Evolutionary conservation across 2,113 vertebrate genomes (phyloP).

Genomic region (Toxotes chatareus): DNA sequence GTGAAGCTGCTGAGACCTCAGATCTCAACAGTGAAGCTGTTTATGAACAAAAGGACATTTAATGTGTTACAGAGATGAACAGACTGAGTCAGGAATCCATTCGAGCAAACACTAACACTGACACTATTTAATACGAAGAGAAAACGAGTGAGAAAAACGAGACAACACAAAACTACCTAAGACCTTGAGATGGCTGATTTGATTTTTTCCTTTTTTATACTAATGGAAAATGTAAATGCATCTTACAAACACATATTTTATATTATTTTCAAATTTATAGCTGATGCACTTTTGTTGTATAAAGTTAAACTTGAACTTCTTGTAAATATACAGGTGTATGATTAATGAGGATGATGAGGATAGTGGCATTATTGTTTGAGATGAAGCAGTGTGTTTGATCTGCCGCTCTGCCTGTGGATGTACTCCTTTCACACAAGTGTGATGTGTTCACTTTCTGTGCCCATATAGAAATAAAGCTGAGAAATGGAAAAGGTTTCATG

Average conservation of each 20-base stretch:
- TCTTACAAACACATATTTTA: conserved; percentile 37
- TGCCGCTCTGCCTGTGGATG: not conserved
- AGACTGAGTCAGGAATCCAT: too few species aligned
- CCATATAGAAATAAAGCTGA: conserved; percentile 14
- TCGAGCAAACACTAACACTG: too few species aligned
- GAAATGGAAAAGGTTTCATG: not conserved
- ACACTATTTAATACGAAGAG: too few species aligned
- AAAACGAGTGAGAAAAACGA: too few species aligned
- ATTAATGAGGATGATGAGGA: not conserved
- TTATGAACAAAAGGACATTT: too few species aligned
- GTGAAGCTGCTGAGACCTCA: too few species aligned
- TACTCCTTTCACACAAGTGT: not conserved
- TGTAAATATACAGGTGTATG: conserved; percentile 73
- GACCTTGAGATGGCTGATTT: conserved; percentile 7
- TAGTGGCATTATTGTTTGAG: conserved; percentile 19
- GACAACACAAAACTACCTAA: conserved; percentile 35
- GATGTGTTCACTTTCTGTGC: not conserved
- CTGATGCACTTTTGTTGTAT: conserved; percentile 79
- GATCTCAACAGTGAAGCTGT: too few species aligned
- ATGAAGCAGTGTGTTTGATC: not conserved
- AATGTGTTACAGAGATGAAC: too few species aligned
- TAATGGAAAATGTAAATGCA: conserved; percentile 36
- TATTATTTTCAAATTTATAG: conserved; percentile 36
- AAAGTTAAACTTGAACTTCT: conserved; percentile 74
- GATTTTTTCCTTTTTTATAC: conserved; percentile 21